Percentiles rank a stretch among this genome's conserved stretches.
phyloP scores from a whole-genome alignment of 2,797 vertebrate genomes.

The Danio tinwini region DNA sequence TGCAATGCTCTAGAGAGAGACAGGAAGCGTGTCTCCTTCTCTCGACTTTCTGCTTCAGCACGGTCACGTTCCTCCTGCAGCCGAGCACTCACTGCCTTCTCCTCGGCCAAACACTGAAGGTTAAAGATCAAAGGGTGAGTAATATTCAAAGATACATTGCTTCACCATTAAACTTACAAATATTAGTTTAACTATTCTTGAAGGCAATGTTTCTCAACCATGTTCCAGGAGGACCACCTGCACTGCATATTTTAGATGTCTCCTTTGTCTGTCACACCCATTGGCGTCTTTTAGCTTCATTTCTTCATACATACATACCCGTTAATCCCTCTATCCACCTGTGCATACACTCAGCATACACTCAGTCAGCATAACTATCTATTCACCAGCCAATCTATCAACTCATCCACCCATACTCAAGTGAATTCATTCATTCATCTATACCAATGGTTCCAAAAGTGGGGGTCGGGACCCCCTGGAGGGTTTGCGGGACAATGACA shows the following conservation, averaged over 20 bases:
- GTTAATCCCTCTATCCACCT: background rate
- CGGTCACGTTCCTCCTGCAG: constrained; percentile 87
- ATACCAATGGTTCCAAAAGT: too few relatives aligned
- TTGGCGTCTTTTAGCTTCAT: background rate
- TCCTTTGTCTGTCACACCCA: too few relatives aligned
- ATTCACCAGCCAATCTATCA: background rate
- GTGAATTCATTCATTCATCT: background rate
- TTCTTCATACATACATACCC: background rate
- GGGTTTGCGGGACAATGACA: too few relatives aligned
- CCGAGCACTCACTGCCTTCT: constrained; percentile 86
- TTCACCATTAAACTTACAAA: background rate
- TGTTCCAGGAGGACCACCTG: too few relatives aligned
- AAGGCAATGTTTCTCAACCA: too few relatives aligned
- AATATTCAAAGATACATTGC: background rate
- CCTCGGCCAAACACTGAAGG: constrained; percentile 84
- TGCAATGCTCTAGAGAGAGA: constrained; percentile 83
- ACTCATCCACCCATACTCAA: background rate
- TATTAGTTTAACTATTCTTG: too few relatives aligned
- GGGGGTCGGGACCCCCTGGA: too few relatives aligned
- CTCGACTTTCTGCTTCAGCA: constrained; percentile 88
- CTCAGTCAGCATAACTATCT: too few relatives aligned
- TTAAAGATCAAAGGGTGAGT: background rate
- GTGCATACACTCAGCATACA: background rate
- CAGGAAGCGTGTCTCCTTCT: constrained; percentile 88
- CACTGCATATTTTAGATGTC: too few relatives aligned